Evolutionary conservation across 1,140 invertebrate species (phyloP).

Genomic region (Aphis craccivora): DNA sequence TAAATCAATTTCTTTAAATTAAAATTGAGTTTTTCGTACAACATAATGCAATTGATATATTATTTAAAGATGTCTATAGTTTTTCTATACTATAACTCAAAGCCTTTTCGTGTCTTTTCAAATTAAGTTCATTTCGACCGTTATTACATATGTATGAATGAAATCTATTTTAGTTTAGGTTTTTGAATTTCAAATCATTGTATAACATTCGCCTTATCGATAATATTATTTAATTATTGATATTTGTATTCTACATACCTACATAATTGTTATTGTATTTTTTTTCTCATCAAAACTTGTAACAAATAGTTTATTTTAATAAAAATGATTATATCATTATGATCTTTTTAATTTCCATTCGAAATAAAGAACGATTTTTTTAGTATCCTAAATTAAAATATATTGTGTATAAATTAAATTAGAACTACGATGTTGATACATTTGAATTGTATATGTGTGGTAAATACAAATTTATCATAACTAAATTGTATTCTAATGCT

Average conservation of each 20-base stretch:
- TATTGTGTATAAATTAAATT: background rate
- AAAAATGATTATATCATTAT: background rate
- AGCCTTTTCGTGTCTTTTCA: background rate
- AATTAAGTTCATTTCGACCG: background rate
- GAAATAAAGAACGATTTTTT: background rate
- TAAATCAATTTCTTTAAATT: background rate
- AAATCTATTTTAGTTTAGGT: background rate
- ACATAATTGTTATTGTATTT: background rate
- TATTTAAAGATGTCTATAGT: background rate
- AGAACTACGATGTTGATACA: background rate
- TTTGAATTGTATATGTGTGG: background rate
- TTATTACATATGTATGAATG: background rate
- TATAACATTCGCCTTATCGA: background rate
- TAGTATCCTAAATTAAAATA: background rate
- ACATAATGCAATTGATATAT: background rate
- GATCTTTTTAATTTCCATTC: background rate
- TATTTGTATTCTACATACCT: background rate
- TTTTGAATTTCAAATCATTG: background rate
- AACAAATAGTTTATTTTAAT: background rate
- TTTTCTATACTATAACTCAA: background rate
- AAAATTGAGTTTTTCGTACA: background rate
- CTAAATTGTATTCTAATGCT: background rate
- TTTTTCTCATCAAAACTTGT: background rate
- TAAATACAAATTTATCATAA: background rate
- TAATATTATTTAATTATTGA: background rate